Evolutionary conservation across 2,113 vertebrate genomes (phyloP).

Genomic region (Sus scrofa): DNA sequence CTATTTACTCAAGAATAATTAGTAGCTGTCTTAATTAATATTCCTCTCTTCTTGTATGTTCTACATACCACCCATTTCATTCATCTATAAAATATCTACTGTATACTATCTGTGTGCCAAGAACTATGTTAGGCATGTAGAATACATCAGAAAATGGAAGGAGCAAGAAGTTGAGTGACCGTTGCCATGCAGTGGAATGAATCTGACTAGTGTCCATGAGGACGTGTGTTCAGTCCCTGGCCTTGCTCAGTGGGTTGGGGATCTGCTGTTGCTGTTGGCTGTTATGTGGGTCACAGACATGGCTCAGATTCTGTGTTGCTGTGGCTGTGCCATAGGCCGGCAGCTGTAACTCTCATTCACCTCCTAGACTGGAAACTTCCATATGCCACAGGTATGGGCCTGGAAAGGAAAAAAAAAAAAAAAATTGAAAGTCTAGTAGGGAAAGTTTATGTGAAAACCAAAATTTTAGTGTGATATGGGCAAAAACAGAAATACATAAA

Average conservation of each 20-base stretch:
- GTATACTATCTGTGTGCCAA: not conserved
- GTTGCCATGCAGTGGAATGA: too few relatives aligned
- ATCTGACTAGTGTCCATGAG: too few relatives aligned
- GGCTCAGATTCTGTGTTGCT: too few relatives aligned
- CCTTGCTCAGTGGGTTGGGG: too few relatives aligned
- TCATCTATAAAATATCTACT: not conserved
- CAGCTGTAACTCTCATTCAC: too few relatives aligned
- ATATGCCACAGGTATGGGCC: too few relatives aligned
- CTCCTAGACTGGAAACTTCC: too few relatives aligned
- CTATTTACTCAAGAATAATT: not conserved
- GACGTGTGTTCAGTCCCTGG: too few relatives aligned
- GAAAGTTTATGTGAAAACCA: not conserved
- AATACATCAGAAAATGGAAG: slow-evolving; percentile 5
- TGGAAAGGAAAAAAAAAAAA: not conserved
- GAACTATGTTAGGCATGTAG: not conserved
- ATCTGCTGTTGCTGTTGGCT: too few relatives aligned
- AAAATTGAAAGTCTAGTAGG: not conserved
- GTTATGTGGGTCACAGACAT: too few relatives aligned
- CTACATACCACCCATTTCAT: not conserved
- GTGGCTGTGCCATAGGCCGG: too few relatives aligned
- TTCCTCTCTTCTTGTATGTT: not conserved
- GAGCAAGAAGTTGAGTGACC: not conserved
- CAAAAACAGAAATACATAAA: slow-evolving; percentile 18
- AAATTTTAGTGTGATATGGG: not conserved
- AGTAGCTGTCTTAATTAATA: not conserved